These are phyloP conservation scores for Palloptera scutellata DNA, from an alignment of 2,888 invertebrate species.

Conservation along the genomic window DNA sequence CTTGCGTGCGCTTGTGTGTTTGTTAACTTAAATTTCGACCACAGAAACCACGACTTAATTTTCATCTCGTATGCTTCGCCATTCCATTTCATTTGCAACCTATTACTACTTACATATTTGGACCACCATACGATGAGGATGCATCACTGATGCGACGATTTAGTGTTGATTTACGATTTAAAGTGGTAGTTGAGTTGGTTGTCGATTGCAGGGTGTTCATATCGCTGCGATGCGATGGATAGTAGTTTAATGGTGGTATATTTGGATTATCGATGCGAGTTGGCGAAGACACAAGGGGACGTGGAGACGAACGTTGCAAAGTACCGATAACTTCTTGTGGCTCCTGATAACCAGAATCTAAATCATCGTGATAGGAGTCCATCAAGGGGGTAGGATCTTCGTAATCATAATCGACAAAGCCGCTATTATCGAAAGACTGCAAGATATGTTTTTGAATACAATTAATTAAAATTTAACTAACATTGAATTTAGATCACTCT, in stretches of 20 bases:
- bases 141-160: constrained; percentile 63
- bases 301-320: constrained; percentile 60
- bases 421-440: constrained; percentile 74
- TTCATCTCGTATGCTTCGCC: not conserved
- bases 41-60: constrained; percentile 2
- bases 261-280: constrained; percentile 85
- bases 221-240: constrained; percentile 63
- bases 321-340: constrained; percentile 64
- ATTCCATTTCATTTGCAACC: not conserved
- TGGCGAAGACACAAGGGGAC: constrained; percentile 80
- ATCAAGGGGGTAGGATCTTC: constrained; percentile 81
- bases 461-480: too few species aligned
- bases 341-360: constrained; percentile 67
- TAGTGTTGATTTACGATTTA: constrained; percentile 63
- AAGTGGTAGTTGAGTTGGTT: constrained; percentile 56
- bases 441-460: constrained; percentile 26
- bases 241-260: constrained; percentile 76
- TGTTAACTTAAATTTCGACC: not conserved
- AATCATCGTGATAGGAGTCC: constrained; percentile 75
- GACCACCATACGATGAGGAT: constrained; percentile 56
- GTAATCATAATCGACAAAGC: constrained; percentile 82
- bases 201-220: constrained; percentile 39
- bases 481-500: too few species aligned
- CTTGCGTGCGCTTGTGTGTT: not conserved
- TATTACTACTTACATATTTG: constrained; percentile 56